Percentiles rank a stretch among this genome's conserved stretches.
phyloP scores from a whole-genome alignment of 2,113 vertebrate genomes.

The Balaenoptera acutorostrata region DNA sequence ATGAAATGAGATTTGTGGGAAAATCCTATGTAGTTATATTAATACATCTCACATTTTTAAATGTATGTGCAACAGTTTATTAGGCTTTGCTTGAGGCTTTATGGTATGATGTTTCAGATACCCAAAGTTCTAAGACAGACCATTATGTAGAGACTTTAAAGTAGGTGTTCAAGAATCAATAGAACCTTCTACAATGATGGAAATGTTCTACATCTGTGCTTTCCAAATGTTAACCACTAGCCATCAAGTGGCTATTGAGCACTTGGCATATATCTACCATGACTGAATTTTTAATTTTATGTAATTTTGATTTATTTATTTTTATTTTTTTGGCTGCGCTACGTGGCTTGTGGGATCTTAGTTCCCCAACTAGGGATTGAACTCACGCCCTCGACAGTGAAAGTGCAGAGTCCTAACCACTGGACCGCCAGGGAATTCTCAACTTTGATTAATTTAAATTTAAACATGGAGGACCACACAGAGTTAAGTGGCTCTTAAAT shows the following conservation, averaged over 20 bases:
- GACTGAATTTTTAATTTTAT: not conserved
- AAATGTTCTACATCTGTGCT: not conserved
- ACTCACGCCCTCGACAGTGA: not conserved
- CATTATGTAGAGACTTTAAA: not conserved
- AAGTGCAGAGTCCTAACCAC: not conserved
- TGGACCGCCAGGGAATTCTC: not conserved
- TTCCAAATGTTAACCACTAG: not conserved
- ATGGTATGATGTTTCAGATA: slow-evolving; percentile 19
- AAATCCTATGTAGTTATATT: slow-evolving; percentile 13
- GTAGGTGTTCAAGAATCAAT: not conserved
- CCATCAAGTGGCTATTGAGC: not conserved
- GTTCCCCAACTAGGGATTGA: not conserved
- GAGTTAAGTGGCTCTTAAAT: not conserved
- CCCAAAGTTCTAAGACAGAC: not conserved
- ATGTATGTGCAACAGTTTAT: not conserved
- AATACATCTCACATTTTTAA: not conserved
- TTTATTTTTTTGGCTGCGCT: not conserved
- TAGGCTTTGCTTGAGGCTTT: slow-evolving; percentile 6
- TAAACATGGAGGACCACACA: not conserved
- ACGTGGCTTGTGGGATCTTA: not conserved
- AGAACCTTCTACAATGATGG: not conserved
- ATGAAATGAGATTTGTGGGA: not conserved
- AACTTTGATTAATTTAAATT: not conserved
- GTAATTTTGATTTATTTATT: not conserved
- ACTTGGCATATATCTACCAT: not conserved